Percentiles rank a stretch among this genome's conserved stretches.
Conservation (phyloP, 1,140 invertebrate species). For the Pararge aegeria region DNA sequence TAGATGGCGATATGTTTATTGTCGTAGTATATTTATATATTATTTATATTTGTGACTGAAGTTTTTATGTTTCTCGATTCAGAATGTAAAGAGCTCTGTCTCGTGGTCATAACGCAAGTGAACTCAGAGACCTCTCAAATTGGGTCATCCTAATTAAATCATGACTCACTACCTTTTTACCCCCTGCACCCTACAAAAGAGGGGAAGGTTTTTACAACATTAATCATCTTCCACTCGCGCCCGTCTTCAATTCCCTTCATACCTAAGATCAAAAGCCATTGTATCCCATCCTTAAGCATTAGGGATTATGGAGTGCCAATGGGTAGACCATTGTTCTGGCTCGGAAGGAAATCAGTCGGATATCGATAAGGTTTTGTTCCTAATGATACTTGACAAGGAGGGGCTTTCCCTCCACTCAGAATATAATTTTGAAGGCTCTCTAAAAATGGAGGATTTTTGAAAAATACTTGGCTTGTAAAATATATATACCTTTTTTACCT, state of each 20-base stretch:
- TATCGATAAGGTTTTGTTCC: neutral
- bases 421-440: too few relatives aligned
- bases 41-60: too few relatives aligned
- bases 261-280: constrained; percentile 2
- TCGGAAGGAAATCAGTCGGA: neutral
- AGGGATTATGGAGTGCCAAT: constrained; percentile 2
- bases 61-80: too few relatives aligned
- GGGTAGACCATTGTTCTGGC: constrained; percentile 1
- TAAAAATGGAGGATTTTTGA: too few relatives aligned
- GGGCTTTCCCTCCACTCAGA: neutral
- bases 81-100: neutral
- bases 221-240: neutral
- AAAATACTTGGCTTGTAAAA: too few relatives aligned
- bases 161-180: neutral
- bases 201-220: neutral
- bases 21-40: too few relatives aligned
- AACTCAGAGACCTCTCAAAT: too few relatives aligned
- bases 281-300: neutral
- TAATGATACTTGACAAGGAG: neutral
- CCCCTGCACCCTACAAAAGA: neutral
- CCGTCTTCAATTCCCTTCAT: neutral
- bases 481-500: too few relatives aligned
- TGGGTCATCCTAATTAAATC: neutral
- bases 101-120: too few relatives aligned
- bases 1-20: too few relatives aligned